Conservation (phyloP, 2,888 invertebrate genomes). For the Muschampia plurimacula region DNA sequence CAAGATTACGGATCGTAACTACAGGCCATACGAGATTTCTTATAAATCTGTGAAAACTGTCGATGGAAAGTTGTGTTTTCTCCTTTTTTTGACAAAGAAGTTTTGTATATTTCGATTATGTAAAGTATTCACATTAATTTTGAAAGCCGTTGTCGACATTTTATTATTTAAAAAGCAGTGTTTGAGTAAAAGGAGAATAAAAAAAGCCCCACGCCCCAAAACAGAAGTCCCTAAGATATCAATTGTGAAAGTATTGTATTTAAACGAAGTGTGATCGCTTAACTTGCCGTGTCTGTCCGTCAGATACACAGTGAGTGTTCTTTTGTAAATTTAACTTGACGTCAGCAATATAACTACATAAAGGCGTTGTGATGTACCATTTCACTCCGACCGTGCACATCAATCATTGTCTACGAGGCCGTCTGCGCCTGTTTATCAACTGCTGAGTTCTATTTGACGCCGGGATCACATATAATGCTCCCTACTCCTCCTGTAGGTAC, state of each 20-base stretch:
- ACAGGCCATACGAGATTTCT: no score
- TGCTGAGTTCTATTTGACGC: conserved; percentile 40
- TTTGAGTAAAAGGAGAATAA: no score
- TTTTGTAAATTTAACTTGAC: conserved; percentile 21
- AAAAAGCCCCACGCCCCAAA: background rate
- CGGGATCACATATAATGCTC: conserved; percentile 9
- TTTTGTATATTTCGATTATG: no score
- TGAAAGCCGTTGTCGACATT: no score
- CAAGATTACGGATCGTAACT: no score
- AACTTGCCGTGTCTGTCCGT: background rate
- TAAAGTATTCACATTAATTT: no score
- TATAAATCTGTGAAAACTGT: no score
- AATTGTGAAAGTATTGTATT: background rate
- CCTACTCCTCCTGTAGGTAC: background rate
- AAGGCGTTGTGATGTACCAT: conserved; percentile 34
- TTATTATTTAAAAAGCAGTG: no score
- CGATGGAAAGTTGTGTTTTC: no score
- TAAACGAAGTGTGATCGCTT: background rate
- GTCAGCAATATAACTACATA: conserved; percentile 20
- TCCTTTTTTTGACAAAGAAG: no score
- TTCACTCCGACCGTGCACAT: conserved; percentile 52
- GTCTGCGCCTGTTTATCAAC: conserved; percentile 56
- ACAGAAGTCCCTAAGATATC: background rate
- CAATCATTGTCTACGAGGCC: conserved; percentile 74
- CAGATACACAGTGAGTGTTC: conserved; percentile 9